phyloP scores from a whole-genome alignment of 2,888 invertebrate genomes.

The Linnaemya vulpina region DNA sequence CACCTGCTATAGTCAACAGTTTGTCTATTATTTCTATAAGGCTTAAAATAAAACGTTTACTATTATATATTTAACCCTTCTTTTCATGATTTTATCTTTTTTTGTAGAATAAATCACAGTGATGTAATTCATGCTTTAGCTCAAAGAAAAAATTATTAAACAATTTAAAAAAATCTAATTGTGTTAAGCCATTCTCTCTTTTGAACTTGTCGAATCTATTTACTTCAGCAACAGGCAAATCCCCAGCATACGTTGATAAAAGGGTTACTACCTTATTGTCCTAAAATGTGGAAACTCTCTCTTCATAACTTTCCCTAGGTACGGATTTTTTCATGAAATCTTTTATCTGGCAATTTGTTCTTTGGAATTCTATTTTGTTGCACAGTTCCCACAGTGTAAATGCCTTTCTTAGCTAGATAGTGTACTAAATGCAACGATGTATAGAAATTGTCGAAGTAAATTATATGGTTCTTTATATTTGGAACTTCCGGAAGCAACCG shows the following conservation, averaged over 20 bases:
- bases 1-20: too few species aligned
- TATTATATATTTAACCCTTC: too few species aligned
- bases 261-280: conserved; percentile 38
- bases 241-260: conserved; percentile 39
- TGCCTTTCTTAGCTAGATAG: conserved; percentile 10
- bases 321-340: conserved; percentile 54
- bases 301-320: conserved; percentile 49
- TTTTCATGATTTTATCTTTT: too few species aligned
- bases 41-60: too few species aligned
- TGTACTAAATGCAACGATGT: conserved; percentile 33
- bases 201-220: conserved; percentile 38
- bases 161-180: too few species aligned
- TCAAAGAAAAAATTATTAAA: too few species aligned
- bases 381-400: conserved; percentile 50
- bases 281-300: conserved; percentile 34
- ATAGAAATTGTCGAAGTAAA: conserved; percentile 50
- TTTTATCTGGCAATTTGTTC: conserved; percentile 45
- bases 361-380: conserved; percentile 56
- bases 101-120: too few species aligned
- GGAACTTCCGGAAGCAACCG: conserved; percentile 52
- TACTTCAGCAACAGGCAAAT: conserved; percentile 29
- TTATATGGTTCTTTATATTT: conserved; percentile 43
- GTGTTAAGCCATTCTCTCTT: too few species aligned
- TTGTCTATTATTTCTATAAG: too few species aligned
- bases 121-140: too few species aligned